Evolutionary conservation across 2,797 vertebrate species (phyloP).

Genomic region (Cryptoblepharus egeriae): DNA sequence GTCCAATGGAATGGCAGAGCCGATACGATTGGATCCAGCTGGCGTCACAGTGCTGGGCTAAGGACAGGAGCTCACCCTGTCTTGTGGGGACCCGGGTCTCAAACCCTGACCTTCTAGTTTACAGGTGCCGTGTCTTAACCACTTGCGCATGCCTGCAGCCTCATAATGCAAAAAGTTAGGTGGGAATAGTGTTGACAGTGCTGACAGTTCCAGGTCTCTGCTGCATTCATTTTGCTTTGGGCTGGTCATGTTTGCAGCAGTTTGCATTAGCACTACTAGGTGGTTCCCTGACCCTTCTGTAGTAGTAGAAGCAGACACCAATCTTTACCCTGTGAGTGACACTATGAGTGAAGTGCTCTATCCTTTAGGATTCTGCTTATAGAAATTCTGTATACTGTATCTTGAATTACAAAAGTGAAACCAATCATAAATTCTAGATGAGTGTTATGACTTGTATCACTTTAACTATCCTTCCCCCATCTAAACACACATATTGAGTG

Average conservation of each 20-base stretch:
- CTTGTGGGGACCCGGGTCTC: too few species aligned
- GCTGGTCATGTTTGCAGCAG: background rate
- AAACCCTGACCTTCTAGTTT: too few species aligned
- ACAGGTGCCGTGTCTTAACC: too few species aligned
- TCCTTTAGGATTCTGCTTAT: background rate
- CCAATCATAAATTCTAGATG: background rate
- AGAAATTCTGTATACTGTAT: background rate
- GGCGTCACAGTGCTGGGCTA: too few species aligned
- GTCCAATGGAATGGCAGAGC: too few species aligned
- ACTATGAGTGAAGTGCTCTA: background rate
- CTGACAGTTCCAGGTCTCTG: too few species aligned
- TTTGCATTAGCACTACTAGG: background rate
- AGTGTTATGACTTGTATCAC: background rate
- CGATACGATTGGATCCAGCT: too few species aligned
- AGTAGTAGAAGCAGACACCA: background rate
- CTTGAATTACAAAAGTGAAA: background rate
- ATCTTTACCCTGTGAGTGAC: background rate
- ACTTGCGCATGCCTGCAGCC: background rate
- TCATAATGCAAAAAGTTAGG: background rate
- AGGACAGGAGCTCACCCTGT: too few species aligned
- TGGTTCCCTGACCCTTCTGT: background rate
- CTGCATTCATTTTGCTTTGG: background rate
- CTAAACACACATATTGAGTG: slow-evolving; percentile 27
- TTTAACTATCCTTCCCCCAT: background rate
- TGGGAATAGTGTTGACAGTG: too few species aligned